Conservation (phyloP, 2,888 invertebrate species). For the Eupithecia subfuscata region DNA sequence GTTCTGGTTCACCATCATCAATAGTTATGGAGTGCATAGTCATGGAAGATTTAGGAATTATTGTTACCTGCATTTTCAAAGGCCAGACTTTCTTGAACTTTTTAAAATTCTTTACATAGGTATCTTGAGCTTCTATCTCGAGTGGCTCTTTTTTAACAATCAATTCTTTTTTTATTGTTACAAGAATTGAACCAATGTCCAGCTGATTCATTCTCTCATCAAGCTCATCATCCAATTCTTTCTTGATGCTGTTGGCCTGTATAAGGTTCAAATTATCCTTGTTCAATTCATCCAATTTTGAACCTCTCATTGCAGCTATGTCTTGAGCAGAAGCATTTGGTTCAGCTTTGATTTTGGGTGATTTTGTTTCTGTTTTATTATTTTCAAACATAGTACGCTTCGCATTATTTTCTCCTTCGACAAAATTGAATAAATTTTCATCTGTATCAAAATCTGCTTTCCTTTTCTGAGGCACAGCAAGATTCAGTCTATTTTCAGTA, state of each 20-base stretch:
- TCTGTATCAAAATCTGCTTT: conserved; percentile 60
- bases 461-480: conserved; percentile 67
- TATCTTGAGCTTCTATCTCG: conserved; percentile 49
- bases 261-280: conserved; percentile 53
- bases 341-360: conserved; percentile 37
- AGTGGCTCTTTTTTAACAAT: conserved; percentile 71
- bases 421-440: conserved; percentile 76
- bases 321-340: conserved; percentile 50
- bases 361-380: conserved; percentile 26
- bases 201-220: conserved; percentile 67
- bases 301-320: conserved; percentile 65
- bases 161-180: conserved; percentile 65
- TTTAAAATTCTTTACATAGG: conserved; percentile 68
- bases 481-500: conserved; percentile 62
- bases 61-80: conserved; percentile 65
- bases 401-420: conserved; percentile 53
- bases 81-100: conserved; percentile 81
- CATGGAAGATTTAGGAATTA: conserved; percentile 58
- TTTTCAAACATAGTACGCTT: conserved; percentile 53
- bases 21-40: conserved; percentile 36
- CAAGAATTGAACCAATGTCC: conserved; percentile 68
- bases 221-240: conserved; percentile 62
- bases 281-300: conserved; percentile 69
- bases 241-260: conserved; percentile 55
- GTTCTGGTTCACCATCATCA: conserved; percentile 10